A percentile compares a stretch with the other conserved stretches of the same genome.
phyloP scores from a whole-genome alignment of 2,113 vertebrate genomes.

The Todiramphus saurophagus region DNA sequence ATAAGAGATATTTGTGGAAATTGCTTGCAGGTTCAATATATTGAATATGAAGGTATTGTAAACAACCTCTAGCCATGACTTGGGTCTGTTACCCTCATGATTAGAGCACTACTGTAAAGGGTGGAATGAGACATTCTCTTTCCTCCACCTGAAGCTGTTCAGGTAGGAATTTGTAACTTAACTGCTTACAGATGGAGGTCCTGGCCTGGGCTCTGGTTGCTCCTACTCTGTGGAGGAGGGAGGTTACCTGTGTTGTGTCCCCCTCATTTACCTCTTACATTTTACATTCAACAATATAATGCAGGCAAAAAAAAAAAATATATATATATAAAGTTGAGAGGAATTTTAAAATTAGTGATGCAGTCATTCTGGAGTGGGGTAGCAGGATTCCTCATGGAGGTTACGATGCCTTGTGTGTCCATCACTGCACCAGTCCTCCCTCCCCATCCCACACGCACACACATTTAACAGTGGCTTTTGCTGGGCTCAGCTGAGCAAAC shows the following conservation, averaged over 20 bases:
- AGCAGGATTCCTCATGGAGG: neutral
- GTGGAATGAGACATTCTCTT: neutral
- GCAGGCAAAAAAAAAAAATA: rapidly evolving
- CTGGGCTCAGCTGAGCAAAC: neutral
- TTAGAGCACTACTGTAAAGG: neutral
- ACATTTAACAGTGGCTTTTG: neutral
- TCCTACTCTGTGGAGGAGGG: neutral
- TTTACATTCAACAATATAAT: neutral
- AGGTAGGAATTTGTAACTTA: neutral
- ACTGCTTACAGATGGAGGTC: neutral
- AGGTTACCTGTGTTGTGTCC: neutral
- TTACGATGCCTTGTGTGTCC: rapidly evolving
- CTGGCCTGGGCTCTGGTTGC: neutral
- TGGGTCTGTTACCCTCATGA: neutral
- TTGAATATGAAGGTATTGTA: neutral
- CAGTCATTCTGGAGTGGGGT: neutral
- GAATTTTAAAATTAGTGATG: neutral
- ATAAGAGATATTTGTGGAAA: neutral
- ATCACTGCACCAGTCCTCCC: rapidly evolving
- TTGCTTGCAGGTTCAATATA: neutral
- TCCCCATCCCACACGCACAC: neutral
- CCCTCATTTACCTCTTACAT: neutral
- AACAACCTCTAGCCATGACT: neutral
- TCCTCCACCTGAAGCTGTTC: neutral
- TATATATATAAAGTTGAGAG: no score